Conservation (phyloP, 1,140 invertebrate genomes). For the Charaxes varanes region DNA sequence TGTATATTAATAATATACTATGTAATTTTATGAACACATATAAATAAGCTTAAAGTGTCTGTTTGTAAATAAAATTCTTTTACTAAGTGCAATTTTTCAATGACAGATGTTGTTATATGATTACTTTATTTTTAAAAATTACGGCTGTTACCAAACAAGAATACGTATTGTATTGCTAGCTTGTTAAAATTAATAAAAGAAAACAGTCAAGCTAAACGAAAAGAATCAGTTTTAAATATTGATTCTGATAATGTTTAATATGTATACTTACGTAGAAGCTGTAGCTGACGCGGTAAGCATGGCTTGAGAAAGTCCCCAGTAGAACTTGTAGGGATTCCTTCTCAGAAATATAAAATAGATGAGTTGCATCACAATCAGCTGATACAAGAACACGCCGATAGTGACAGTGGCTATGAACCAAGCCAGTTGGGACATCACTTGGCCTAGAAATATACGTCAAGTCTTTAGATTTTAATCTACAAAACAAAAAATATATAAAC, state of each 20-base stretch:
- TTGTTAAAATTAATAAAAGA: too few relatives aligned
- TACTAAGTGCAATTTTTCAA: too few relatives aligned
- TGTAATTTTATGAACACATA: too few relatives aligned
- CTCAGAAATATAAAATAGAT: conserved; percentile 90
- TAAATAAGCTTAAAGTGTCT: too few relatives aligned
- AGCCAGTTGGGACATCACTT: conserved; percentile 88
- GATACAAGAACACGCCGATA: conserved; percentile 90
- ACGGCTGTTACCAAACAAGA: too few relatives aligned
- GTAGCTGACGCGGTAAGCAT: conserved; percentile 94
- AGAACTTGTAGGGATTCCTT: conserved; percentile 93
- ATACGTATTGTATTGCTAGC: too few relatives aligned
- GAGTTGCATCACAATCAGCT: conserved; percentile 86
- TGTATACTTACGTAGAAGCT: conserved; percentile 87
- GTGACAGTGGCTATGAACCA: conserved; percentile 92
- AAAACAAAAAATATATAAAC: not conserved
- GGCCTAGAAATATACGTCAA: conserved; percentile 39
- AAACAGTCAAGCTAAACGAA: too few relatives aligned
- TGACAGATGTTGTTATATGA: too few relatives aligned
- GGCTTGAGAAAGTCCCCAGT: conserved; percentile 87
- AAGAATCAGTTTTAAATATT: not conserved
- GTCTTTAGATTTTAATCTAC: not conserved
- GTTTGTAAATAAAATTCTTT: too few relatives aligned
- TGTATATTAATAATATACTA: too few relatives aligned
- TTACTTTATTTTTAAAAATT: too few relatives aligned
- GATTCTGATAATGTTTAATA: not conserved